Evolutionary conservation across 2,113 vertebrate genomes (phyloP).

Genomic region (Elgaria multicarinata): DNA sequence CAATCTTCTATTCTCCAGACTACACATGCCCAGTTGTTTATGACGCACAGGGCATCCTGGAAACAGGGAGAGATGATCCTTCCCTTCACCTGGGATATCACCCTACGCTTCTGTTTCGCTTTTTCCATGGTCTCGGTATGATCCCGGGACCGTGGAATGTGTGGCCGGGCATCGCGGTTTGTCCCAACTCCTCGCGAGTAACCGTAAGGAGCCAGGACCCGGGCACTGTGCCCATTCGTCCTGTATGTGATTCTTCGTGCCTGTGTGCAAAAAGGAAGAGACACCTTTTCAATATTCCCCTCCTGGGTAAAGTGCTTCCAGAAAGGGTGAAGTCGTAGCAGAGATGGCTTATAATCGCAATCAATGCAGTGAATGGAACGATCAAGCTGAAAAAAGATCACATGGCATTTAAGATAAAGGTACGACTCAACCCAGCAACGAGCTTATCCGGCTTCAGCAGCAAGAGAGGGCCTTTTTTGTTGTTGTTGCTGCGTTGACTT

Average conservation of each 20-base stretch:
- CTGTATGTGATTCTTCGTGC: neutral
- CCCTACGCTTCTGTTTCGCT: too few species aligned
- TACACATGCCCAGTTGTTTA: too few species aligned
- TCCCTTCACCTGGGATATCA: too few species aligned
- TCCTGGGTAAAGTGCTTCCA: constrained; percentile 52
- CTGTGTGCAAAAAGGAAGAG: constrained; percentile 15
- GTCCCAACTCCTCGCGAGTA: too few species aligned
- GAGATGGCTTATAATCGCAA: constrained; percentile 73
- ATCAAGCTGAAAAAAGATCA: constrained; percentile 76
- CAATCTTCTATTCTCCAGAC: too few species aligned
- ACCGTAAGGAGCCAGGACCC: too few species aligned
- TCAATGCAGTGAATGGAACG: constrained; percentile 69
- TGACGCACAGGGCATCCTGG: too few species aligned
- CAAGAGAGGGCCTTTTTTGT: constrained; percentile 58
- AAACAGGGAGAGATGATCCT: too few species aligned
- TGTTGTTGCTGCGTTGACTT: constrained; percentile 65
- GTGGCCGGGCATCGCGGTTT: too few species aligned
- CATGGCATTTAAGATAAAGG: constrained; percentile 80
- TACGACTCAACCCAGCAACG: constrained; percentile 66
- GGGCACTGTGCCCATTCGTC: too few species aligned
- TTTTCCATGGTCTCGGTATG: too few species aligned
- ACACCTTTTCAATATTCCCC: constrained; percentile 51
- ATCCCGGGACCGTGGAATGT: too few species aligned
- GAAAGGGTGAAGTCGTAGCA: constrained; percentile 47
- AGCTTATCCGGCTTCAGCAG: constrained; percentile 79